Evolutionary conservation across 2,888 invertebrate species (phyloP), one percentile per base, ranked within the genome.

Genomic region (Argyra leucocephala): DNA sequence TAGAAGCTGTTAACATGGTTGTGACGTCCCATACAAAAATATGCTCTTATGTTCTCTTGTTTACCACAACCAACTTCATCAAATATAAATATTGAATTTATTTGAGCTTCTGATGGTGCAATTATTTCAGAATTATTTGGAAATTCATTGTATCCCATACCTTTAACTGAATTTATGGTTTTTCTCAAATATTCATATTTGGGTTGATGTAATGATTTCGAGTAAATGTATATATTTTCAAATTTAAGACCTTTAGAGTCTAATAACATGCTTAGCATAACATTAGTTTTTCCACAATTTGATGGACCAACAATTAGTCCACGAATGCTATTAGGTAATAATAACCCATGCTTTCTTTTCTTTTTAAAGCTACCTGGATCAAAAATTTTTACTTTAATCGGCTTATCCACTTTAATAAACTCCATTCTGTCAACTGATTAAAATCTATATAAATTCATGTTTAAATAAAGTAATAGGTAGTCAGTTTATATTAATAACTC

Each of bases 271-370:
- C 68, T 66, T 7, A 76, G 57, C 61, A 76, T 68, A 7, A 72
- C 68, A 66, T 76, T 76, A 2, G 74, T 74, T 70, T 78, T 78
- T 2, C 78, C 76, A 67, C 73, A 75, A 65, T 73, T 74, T n/a
- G 73, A 74, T 59, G 75, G 74, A 12, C 76, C 76, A 10, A 72
- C 69, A 66, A 78, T 71, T 21, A 77, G 61, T 12, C 65, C 68
- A 61, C 70, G 61, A 63, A 70, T 68, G 57, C 67, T 66, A 64
- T 69, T 69, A 57, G 76, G 74, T 62, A 75, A 68, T 65, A 76
- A 66, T 18, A 67, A 61, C 22, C 73, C 70, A 69, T 76, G 74
- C 67, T 67, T 69, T 57, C 22, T 31, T n/a, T 7, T 57, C 57
- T 26, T 48, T 48, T 31, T 31, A 10, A 26, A 36, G 12, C 2